Evolutionary conservation across 2,113 vertebrate genomes (phyloP), one percentile per base, ranked within the genome.

Genomic region (Toxostoma redivivum): DNA sequence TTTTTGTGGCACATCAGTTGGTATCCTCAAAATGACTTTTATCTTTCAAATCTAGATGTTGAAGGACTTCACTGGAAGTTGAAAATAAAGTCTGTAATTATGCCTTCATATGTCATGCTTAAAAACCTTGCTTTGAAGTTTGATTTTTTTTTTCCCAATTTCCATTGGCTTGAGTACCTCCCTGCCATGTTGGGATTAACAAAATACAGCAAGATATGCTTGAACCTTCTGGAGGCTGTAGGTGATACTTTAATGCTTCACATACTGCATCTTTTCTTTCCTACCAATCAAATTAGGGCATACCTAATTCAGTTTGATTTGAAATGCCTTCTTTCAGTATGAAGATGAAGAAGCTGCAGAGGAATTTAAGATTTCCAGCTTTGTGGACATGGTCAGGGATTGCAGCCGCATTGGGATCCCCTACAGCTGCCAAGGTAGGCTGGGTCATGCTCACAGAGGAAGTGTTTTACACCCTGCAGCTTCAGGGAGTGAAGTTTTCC

Each of bases 351-450:
- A 99, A 96, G 98, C 98, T 44, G 99, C 99, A 33, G 99, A 99
- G 94, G 99, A 99, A 93, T 99, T 99, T 93, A 99, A 99, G 94
- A 99, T 99, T 94, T 98, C 99, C 94, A 99, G 99, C 97, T 99
- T 99, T 81, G 99, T 99, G 66, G 98, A 99, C 74, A 99, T 99
- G 99, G 99, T 99, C 87, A 98, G 98, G 96, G 99, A 99, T 54
- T 99, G 99, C 96, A 98, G 97, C 86, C 98, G 97, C 72, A 99
- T 99, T 4, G 99, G 99, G 37, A 99, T 99, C 78, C 99, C 99
- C 22, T 99, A 99, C 95, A 99, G 99, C 97, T 98, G 98, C 58
- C 98, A 98, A 97, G 99, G 99, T 99, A 81, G 94, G 89, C 60
- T 40, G 48, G 2, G 9, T 45, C 14, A 1, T 51, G n/a, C 73